Conservation (phyloP, 92 coral and sea anemone species). For the Paragorgia papillata region DNA sequence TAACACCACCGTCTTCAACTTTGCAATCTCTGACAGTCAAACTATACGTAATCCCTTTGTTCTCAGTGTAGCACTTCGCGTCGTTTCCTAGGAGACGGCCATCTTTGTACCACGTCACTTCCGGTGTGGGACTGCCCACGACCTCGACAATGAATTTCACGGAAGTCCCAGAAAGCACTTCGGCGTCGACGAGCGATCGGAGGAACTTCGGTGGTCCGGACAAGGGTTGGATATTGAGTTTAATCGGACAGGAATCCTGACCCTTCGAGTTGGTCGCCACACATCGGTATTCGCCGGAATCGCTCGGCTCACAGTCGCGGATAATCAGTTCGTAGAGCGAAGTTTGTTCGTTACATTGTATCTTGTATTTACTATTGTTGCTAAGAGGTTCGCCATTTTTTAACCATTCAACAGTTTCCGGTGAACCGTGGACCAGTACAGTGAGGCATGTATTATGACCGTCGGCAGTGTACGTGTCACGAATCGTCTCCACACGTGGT, state of each 20-base stretch:
- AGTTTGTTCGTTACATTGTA: conserved; percentile 75
- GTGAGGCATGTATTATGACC: conserved; percentile 56
- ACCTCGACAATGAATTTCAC: conserved; percentile 91
- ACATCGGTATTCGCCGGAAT: conserved; percentile 92
- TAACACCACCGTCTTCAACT: conserved; percentile 75
- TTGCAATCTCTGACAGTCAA: conserved; percentile 74
- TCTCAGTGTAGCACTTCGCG: conserved; percentile 62
- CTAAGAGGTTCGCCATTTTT: conserved; percentile 82
- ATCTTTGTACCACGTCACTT: conserved; percentile 81
- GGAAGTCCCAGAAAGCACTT: conserved; percentile 84
- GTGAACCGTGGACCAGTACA: conserved; percentile 80
- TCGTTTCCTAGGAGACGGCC: conserved; percentile 67
- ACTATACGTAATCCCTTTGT: conserved; percentile 91
- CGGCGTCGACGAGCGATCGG: conserved; percentile 71
- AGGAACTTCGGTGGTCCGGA: conserved; percentile 87
- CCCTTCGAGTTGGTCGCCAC: conserved; percentile 84
- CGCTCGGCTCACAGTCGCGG: conserved; percentile 80
- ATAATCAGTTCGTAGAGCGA: conserved; percentile 68
- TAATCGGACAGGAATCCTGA: conserved; percentile 80
- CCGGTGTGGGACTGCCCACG: conserved; percentile 93
- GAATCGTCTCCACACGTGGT: conserved; percentile 46
- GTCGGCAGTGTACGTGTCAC: conserved; percentile 37
- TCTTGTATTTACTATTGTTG: conserved; percentile 66
- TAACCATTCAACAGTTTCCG: conserved; percentile 86
- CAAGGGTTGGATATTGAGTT: conserved; percentile 80